Evolutionary conservation across 2,113 vertebrate genomes (phyloP).

Genomic region (Rhinoderma darwinii): DNA sequence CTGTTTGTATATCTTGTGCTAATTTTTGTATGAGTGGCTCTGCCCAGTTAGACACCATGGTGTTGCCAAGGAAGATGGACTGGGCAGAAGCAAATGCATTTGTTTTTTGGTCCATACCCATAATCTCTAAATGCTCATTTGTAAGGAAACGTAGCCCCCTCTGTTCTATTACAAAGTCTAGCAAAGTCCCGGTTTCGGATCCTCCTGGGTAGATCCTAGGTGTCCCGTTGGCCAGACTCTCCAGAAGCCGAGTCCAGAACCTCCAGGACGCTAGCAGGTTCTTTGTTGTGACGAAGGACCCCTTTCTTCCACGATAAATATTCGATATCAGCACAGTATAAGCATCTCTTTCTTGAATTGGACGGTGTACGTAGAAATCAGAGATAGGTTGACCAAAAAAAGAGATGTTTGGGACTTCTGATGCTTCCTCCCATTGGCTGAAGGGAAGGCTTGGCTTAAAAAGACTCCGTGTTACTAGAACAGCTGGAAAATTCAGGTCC

Average conservation of each 20-base stretch:
- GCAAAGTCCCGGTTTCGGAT: conserved; percentile 71
- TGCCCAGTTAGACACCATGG: conserved; percentile 84
- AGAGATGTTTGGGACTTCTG: conserved; percentile 62
- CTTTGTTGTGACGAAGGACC: conserved; percentile 85
- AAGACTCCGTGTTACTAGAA: conserved; percentile 90
- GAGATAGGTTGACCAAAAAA: conserved; percentile 82
- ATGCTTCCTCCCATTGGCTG: conserved; percentile 78
- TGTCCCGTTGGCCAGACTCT: conserved; percentile 66
- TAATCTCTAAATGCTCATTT: conserved; percentile 70
- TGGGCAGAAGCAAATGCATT: conserved; percentile 74
- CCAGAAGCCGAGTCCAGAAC: conserved; percentile 88
- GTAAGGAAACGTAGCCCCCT: conserved; percentile 71
- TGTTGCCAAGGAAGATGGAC: conserved; percentile 76
- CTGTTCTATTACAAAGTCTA: conserved; percentile 79
- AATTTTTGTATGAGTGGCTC: conserved; percentile 83
- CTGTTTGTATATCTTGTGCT: conserved; percentile 78
- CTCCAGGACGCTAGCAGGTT: conserved; percentile 89
- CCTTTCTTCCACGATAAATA: conserved; percentile 81
- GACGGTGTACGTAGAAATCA: conserved; percentile 81
- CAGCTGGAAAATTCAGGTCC: conserved; percentile 73
- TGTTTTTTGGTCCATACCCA: rapidly evolving
- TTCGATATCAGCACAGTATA: conserved; percentile 83
- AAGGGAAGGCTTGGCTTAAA: conserved; percentile 77
- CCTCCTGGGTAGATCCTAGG: conserved; percentile 88
- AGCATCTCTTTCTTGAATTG: conserved; percentile 77